Evolutionary conservation across 2,113 vertebrate species (phyloP).

Genomic region (Zosterops borbonicus): DNA sequence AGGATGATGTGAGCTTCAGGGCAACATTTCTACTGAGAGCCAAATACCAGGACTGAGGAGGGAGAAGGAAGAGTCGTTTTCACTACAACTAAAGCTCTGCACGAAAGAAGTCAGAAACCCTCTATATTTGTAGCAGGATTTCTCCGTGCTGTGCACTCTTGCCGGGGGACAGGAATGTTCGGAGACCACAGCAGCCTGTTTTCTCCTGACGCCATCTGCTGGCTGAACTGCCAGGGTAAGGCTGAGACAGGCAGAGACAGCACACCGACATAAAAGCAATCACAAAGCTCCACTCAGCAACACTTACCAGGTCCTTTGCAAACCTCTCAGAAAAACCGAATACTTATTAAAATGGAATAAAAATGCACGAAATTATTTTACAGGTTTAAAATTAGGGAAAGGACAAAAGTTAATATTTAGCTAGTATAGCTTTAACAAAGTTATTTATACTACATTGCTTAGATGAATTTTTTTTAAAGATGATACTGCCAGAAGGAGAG

Average conservation of each 20-base stretch:
- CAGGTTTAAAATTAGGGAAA: neutral
- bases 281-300: neutral
- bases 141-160: accelerated
- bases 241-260: neutral
- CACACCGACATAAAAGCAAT: accelerated
- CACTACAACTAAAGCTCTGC: neutral
- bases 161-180: neutral
- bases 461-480: too few relatives aligned
- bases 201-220: constrained; percentile 9
- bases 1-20: neutral
- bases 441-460: neutral
- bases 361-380: neutral
- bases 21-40: neutral
- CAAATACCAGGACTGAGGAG: neutral
- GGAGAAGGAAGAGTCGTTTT: neutral
- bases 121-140: accelerated
- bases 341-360: neutral
- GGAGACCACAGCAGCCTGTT: neutral
- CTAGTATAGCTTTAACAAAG: neutral
- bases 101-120: neutral
- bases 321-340: neutral
- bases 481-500: neutral
- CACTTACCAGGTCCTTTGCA: neutral
- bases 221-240: accelerated
- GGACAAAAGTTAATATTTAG: neutral